Evolutionary conservation across 2,888 invertebrate genomes (phyloP), one percentile per base, ranked within the genome.

Genomic region (Hartigia nigra): DNA sequence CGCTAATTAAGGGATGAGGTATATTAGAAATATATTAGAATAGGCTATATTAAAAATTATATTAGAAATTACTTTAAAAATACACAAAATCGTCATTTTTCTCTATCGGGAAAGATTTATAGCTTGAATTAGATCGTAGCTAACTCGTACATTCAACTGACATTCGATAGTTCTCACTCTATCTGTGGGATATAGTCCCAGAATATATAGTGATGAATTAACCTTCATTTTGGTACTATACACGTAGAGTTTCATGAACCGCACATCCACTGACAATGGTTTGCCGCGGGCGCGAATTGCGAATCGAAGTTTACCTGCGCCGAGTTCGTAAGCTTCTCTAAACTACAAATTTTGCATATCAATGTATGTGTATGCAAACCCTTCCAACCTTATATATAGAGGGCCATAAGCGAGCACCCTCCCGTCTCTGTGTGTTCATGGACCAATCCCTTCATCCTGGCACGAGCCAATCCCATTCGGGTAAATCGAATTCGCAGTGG

Each of bases 341-440:
- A 87, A 88, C 88, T 86, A 87, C 87, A 87, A 88, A 88, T 88
- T 88, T 88, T 87, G 87, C 87, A 88, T 87, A 88, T 87, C 87
- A 88, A 88, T 88, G 87, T 85, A 81, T 82, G 81, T 79, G 82
- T 82, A 81, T 86, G 84, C 84, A 85, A 81, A 81, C 85, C 55
- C 55, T 55, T 55, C 9, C 55, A 55, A 23, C 55, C 55, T 55
- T 23, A 55, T 4, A 23, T 23, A 9, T 55, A 23, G 55, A 55
- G 55, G 5, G 23, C 55, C 23, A 55, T 55, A 55, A 55, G 23
- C 55, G 55, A 55, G 55, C 55, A 9, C 55, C 55, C 55, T 55
- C 23, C 9, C 23, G 23, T 23, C 55, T 55, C 55, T 9, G 23
- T 55, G 55, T 55, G 14, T 55, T 55, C 55, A 23, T 23, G 55